Evolutionary conservation across 1,140 invertebrate species (phyloP), one percentile per base, ranked within the genome.

Genomic region (Mactra quadrangularis): DNA sequence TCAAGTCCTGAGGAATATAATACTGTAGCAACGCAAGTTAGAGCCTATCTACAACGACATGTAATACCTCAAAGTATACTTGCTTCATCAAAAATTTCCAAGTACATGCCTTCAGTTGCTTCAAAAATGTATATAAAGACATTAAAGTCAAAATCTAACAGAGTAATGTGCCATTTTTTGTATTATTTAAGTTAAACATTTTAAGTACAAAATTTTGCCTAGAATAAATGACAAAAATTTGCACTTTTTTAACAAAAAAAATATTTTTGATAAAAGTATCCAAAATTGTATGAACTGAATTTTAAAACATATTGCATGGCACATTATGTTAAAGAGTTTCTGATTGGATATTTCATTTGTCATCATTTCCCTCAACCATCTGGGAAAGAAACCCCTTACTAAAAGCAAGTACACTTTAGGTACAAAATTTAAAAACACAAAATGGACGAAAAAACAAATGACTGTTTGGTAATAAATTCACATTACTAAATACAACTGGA

Each of bases 361-460:
- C 76, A 78, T 78, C 76, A 78, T 78, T 78, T 78, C 76, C 76
- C 76, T 78, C 60, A 38, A 57, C 47, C 76, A 78, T 78, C 76
- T 78, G 76, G 76, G 76, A 78, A 78, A 78, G 76, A 78, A 78
- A 78, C 76, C 33, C n/a, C 17, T n/a, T 70, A 50, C 38, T 41
- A 78, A 78, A 78, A 78, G 76, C 76, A 78, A 78, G 76, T 78
- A 78, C 76, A 78, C 76, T 78, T 78, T 78, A 55, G 76, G 76
- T 68, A 78, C 74, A 76, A 64, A 41, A 27, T 76, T 64, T 27
- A 38, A 57, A n/a, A n/a, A 76, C 74, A 76, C 55, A 76, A 45
- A 62, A 27, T 70, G 13, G 71, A 74, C 71, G 53, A 59, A 53
- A 68, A 74, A 74, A 31, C 6, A 6, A 41, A 41, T 41, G 38